These are phyloP conservation scores for Chiloscyllium plagiosum DNA, from an alignment of 2,113 vertebrate genomes.

Conservation along the genomic window DNA sequence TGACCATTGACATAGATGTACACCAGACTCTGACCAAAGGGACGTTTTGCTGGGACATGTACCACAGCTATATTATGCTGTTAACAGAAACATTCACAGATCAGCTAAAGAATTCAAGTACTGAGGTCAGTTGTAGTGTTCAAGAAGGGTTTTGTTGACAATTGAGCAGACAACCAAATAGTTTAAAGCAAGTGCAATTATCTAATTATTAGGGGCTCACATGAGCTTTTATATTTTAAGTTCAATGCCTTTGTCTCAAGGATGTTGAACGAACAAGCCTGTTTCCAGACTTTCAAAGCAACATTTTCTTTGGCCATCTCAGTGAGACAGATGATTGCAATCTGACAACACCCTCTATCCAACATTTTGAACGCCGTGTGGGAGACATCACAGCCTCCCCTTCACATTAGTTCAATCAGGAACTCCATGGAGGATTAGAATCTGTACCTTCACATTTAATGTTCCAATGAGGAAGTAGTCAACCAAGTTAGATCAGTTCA, in stretches of 20 bases:
- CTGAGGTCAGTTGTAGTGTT: not conserved
- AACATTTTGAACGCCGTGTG: not conserved
- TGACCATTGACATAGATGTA: slow-evolving; percentile 94
- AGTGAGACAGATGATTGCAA: not conserved
- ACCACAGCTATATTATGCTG: slow-evolving; percentile 90
- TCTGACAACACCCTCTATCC: not conserved
- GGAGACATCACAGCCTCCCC: not conserved
- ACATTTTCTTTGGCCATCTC: not conserved
- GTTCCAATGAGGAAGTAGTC: not conserved
- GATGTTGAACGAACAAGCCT: not conserved
- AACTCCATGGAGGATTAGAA: not conserved
- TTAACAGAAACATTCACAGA: slow-evolving; percentile 36
- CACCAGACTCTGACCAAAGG: slow-evolving; percentile 90
- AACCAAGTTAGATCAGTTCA: not conserved
- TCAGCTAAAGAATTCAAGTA: not conserved
- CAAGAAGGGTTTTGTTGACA: not conserved
- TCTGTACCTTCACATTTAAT: not conserved
- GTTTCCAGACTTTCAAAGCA: not conserved
- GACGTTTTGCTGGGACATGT: slow-evolving; percentile 88
- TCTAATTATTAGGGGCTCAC: not conserved
- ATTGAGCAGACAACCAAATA: not conserved
- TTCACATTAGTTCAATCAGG: not conserved
- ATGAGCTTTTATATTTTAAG: not conserved
- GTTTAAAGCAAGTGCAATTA: not conserved
- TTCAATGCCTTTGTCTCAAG: not conserved